Evolutionary conservation across 2,797 vertebrate genomes (phyloP).

Genomic region (Hafferia zeledoni): DNA sequence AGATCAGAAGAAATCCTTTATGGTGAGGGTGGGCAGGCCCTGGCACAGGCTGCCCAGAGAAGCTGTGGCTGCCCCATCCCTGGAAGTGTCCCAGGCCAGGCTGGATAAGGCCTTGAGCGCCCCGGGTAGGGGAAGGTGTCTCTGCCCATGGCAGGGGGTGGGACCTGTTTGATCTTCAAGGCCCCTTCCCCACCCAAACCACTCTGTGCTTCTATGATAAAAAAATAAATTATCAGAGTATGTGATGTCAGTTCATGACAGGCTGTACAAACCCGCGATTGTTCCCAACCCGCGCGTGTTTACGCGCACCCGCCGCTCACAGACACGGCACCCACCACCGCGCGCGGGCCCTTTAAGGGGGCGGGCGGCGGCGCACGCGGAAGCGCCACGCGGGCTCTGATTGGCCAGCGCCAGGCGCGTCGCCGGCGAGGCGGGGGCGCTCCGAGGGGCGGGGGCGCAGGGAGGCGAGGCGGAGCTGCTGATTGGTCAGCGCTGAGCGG

Average conservation of each 20-base stretch:
- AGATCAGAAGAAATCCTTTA: neutral
- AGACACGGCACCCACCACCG: rapidly evolving
- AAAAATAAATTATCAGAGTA: rapidly evolving
- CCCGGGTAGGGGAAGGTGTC: rapidly evolving
- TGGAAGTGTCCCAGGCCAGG: neutral
- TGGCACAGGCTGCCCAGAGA: neutral
- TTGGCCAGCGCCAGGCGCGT: neutral
- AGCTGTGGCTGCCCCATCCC: neutral
- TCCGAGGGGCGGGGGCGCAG: neutral
- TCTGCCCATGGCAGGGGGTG: neutral
- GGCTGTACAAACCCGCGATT: no score
- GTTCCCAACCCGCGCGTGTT: no score
- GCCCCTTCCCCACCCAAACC: neutral
- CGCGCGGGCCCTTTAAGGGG: constrained; percentile 20
- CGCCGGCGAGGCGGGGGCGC: neutral
- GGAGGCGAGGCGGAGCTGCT: neutral
- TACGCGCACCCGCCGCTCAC: no score
- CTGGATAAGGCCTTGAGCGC: rapidly evolving
- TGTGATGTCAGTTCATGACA: no score
- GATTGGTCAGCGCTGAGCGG: neutral
- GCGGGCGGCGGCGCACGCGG: neutral
- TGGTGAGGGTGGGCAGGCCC: neutral
- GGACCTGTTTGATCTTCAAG: no score
- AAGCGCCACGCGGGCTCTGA: neutral
- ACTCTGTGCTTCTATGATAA: no score